phyloP scores from a whole-genome alignment of 2,113 vertebrate species.

The Camelus bactrianus region DNA sequence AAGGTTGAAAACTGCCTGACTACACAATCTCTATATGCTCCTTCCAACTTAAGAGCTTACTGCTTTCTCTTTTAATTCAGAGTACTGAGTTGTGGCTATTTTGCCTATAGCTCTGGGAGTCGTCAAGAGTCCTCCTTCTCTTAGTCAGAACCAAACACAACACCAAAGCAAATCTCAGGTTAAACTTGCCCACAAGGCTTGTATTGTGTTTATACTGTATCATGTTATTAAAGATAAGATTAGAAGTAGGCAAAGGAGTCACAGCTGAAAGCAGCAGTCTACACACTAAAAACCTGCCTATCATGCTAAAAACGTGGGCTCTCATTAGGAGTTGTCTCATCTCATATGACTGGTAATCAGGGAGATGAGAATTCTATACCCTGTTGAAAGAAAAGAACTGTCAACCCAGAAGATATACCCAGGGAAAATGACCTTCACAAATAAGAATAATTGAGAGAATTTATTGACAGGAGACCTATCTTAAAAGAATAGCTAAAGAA shows the following conservation, averaged over 20 bases:
- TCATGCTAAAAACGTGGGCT: neutral
- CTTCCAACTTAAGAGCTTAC: neutral
- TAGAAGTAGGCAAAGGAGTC: conserved; percentile 5
- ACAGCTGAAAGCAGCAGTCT: neutral
- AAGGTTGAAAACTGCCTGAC: neutral
- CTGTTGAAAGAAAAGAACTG: neutral
- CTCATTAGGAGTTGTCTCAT: neutral
- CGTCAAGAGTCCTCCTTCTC: neutral
- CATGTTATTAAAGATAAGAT: neutral
- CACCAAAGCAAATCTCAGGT: conserved; percentile 12
- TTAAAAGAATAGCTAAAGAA: neutral
- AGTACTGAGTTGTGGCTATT: neutral
- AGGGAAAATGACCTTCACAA: neutral
- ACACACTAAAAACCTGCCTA: conserved; percentile 11
- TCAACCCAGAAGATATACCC: neutral
- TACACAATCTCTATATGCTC: neutral
- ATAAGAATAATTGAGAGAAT: neutral
- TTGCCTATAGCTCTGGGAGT: neutral
- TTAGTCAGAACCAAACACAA: conserved; percentile 5
- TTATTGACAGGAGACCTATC: neutral
- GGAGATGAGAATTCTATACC: neutral
- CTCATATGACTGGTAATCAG: neutral
- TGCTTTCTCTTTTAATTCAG: neutral
- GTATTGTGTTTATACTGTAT: neutral
- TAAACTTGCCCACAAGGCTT: neutral